phyloP scores from a whole-genome alignment of 2,888 invertebrate genomes.

The Digitonthophagus gazella region DNA sequence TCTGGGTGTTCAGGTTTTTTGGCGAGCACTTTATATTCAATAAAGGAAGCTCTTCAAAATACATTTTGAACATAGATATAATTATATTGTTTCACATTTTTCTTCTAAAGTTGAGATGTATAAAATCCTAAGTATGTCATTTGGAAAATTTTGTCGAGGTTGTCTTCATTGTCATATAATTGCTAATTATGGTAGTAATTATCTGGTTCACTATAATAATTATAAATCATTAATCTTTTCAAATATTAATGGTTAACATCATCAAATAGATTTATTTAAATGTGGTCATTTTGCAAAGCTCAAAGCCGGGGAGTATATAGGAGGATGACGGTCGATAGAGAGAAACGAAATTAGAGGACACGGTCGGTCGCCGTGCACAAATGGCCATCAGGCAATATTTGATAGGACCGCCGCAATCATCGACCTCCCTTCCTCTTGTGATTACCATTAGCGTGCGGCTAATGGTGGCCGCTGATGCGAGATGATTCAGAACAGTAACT shows the following conservation, averaged over 20 bases:
- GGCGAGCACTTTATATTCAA: too few species aligned
- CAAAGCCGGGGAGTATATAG: not conserved
- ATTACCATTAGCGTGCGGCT: constrained; percentile 43
- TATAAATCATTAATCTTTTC: too few species aligned
- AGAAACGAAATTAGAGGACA: constrained; percentile 15
- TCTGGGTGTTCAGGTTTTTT: too few species aligned
- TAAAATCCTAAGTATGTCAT: too few species aligned
- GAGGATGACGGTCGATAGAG: constrained; percentile 11
- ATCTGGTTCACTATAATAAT: too few species aligned
- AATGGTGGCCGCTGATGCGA: constrained; percentile 42
- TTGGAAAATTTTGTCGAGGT: too few species aligned
- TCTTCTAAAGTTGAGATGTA: too few species aligned
- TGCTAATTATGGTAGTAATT: too few species aligned
- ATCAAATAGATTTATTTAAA: not conserved
- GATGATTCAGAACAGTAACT: constrained; percentile 39
- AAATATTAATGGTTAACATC: not conserved
- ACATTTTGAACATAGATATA: too few species aligned
- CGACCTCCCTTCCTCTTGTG: constrained; percentile 37
- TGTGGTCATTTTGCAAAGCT: not conserved
- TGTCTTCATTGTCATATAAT: too few species aligned
- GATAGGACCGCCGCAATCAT: constrained; percentile 28
- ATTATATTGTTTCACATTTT: too few species aligned
- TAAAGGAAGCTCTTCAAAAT: too few species aligned
- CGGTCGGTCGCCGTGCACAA: constrained; percentile 13
- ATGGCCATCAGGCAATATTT: constrained; percentile 17